Evolutionary conservation across 30 jellyfish, hydroid and myxozoan genomes (phyloP), one percentile per base, ranked within the genome.

Genomic region (Rhopilema esculentum): DNA sequence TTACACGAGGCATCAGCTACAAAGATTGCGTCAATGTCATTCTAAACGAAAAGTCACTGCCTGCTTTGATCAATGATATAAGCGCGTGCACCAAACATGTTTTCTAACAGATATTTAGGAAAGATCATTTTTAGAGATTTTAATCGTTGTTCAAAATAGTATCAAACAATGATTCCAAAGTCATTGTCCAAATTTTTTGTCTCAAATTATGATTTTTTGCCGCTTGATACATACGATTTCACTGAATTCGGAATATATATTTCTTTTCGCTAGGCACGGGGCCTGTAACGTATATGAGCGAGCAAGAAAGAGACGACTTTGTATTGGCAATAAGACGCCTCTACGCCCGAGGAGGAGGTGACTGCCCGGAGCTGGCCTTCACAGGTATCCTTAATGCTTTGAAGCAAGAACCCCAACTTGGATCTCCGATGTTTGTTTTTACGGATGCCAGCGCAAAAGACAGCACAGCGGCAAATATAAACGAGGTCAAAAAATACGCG

Each of bases 401-500:
- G 33, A 48, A 73, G 48, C 82, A 52, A 15, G 95, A 80, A 0
- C 99, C 99, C 0, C 74, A 86, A 40, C 79, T 75, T 50, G 92
- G 97, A 40, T 90, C 98, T 23, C 97, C 97, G 16, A 94, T 94
- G 99, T 94, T 87, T 79, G 99, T 94, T 20, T 94, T 94, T 83
- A 94, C 99, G 6, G 99, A 94, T 66, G 99, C 99, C 24, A 76
- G 89, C 25, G 97, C 99, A 0, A 89, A 89, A 66, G 99, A 94
- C 64, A 93, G 62, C 71, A 48, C 95, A 7, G 61, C 21, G 31
- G 88, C 76, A 22, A 89, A 53, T 18, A 94, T 74, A 33, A 77
- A 79, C 12, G 65, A 16, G 22, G 64, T 94, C 75, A 89, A 71
- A 61, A 63, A 69, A 50, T 80, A 80, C 49, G 81, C 90, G 18